phyloP scores from a whole-genome alignment of 2,888 invertebrate species.

The Dolomedes plantarius region DNA sequence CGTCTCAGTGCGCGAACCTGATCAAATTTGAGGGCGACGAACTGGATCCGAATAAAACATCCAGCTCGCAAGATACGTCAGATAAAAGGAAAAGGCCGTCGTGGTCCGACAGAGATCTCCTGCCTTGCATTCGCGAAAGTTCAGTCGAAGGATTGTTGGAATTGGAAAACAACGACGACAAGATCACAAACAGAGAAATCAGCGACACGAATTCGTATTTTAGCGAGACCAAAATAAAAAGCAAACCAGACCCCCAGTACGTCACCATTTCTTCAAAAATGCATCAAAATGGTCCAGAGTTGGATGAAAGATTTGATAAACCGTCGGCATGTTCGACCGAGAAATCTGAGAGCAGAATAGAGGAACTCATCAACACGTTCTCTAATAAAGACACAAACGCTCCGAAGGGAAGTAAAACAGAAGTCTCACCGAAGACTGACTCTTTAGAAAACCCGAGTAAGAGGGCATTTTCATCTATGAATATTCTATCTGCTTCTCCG shows the following conservation, averaged over 20 bases:
- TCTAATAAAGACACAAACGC: too few species aligned
- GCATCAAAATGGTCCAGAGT: too few species aligned
- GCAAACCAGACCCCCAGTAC: too few species aligned
- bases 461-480: neutral
- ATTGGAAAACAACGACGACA: neutral
- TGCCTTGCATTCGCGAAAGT: constrained; percentile 29
- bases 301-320: too few species aligned
- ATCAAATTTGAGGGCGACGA: neutral
- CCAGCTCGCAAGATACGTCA: neutral
- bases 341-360: too few species aligned
- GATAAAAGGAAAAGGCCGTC: constrained; percentile 15
- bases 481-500: neutral
- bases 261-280: too few species aligned
- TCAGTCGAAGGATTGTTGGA: constrained; percentile 16
- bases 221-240: too few species aligned
- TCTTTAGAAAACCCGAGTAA: too few species aligned
- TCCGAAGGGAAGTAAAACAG: too few species aligned
- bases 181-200: neutral
- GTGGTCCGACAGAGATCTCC: constrained; percentile 1
- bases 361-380: too few species aligned
- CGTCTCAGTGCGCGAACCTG: neutral
- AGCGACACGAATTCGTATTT: neutral
- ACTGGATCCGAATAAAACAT: neutral
- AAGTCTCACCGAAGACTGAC: too few species aligned
- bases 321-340: too few species aligned